Evolutionary conservation across 2,113 vertebrate genomes (phyloP), one percentile per base, ranked within the genome.

Genomic region (Cyphomyrus plagiostoma): DNA sequence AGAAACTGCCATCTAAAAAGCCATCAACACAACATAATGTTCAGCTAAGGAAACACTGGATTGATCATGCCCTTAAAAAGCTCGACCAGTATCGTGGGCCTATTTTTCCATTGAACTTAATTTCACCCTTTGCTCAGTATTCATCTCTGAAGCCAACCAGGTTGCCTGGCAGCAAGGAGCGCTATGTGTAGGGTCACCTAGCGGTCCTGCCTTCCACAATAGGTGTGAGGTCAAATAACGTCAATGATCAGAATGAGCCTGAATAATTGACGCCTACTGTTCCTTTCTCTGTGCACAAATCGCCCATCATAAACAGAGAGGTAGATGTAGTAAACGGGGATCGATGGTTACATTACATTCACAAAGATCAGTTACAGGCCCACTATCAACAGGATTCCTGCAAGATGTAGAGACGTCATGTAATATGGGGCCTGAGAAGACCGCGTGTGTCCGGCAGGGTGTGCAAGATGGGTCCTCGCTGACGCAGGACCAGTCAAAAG

Each of bases 71-170:
- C n/a, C n/a, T 66, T n/a, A 66, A 66, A 11, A 26, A 66, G 62
- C 62, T 66, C 8, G 0, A 66, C 9, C 62, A 66, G 62, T 66
- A 10, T 30, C 46, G 39, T 30, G 56, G 53, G 58, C 56, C 3
- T 45, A 70, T 74, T 48, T 70, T 70, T 9, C 35, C 42, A 45
- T 48, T 62, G 7, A 66, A 66, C 52, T 62, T 62, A 83, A 46
- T 83, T 83, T 83, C 80, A 83, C 80, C 80, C 80, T 83, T 42
- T 23, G 80, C 39, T 42, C 83, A n/a, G 10, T 85, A 46, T 85
- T 48, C 83, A 85, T 85, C 45, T 85, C 23, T 50, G 45, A 49
- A 39, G 70, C 74, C 30, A 48, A 86, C 48, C 30, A 5, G 46
- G 82, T 48, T 84, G 83, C 45, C 83, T 17, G n/a, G 82, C 82